Evolutionary conservation across 2,113 vertebrate species (phyloP).

Genomic region (Sclerurus mexicanus): DNA sequence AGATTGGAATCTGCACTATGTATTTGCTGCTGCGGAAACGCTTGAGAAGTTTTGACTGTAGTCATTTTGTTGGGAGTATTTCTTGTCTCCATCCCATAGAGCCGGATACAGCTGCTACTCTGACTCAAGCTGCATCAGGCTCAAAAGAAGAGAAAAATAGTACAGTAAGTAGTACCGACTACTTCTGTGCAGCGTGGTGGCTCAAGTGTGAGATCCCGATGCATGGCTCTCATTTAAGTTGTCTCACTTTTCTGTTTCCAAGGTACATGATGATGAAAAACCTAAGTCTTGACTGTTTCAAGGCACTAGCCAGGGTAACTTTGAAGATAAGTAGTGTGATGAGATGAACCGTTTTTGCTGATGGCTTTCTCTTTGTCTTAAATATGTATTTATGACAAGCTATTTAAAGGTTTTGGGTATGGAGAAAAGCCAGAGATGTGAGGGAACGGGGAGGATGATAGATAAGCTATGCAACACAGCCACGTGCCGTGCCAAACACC

Average conservation of each 20-base stretch:
- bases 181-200: accelerated
- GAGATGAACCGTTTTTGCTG: not conserved
- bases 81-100: not conserved
- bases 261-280: not conserved
- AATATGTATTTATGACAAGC: not conserved
- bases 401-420: not conserved
- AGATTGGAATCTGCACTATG: not conserved
- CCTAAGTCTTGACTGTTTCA: not conserved
- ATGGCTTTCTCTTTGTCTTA: not conserved
- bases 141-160: not conserved
- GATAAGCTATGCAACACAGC: not conserved
- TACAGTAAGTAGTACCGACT: not conserved
- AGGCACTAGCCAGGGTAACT: not conserved
- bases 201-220: not conserved
- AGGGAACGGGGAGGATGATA: not conserved
- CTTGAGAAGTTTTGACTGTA: not conserved
- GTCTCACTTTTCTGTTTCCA: not conserved
- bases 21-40: not conserved
- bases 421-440: not conserved
- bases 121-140: not conserved
- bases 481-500: not conserved
- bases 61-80: not conserved
- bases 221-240: not conserved
- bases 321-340: not conserved
- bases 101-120: not conserved